Percentiles rank a stretch among this genome's conserved stretches.
These are phyloP conservation scores for Steromphala cineraria DNA, from an alignment of 2,888 invertebrate genomes.

Conservation along the genomic window DNA sequence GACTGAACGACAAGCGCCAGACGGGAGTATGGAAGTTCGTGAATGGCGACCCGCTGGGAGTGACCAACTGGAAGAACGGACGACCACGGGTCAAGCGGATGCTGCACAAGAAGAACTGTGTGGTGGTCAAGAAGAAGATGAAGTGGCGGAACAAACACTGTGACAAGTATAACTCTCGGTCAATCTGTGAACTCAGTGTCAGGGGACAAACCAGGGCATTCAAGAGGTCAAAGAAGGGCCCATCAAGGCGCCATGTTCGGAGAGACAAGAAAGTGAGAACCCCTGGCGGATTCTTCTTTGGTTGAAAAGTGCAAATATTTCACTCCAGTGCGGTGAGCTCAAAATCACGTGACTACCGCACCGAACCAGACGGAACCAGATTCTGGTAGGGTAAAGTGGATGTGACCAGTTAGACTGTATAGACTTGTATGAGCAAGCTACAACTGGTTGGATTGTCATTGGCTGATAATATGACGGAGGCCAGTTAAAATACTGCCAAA, in stretches of 20 bases:
- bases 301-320: slow-evolving; percentile 18
- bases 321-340: neutral
- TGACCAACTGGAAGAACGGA: slow-evolving; percentile 65
- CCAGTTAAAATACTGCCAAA: neutral
- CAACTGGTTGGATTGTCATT: neutral
- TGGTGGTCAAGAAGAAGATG: slow-evolving; percentile 63
- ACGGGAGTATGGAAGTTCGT: slow-evolving; percentile 66
- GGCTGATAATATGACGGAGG: neutral
- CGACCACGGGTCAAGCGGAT: slow-evolving; percentile 58
- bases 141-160: slow-evolving; percentile 72
- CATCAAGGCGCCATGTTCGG: slow-evolving; percentile 15
- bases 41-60: slow-evolving; percentile 55
- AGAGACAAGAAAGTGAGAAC: neutral
- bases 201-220: neutral
- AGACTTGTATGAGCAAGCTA: neutral
- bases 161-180: slow-evolving; percentile 64
- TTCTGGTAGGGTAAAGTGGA: neutral
- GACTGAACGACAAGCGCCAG: slow-evolving; percentile 65
- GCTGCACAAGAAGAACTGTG: slow-evolving; percentile 66
- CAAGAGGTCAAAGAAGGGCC: slow-evolving; percentile 20
- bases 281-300: slow-evolving; percentile 9
- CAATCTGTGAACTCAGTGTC: slow-evolving; percentile 58
- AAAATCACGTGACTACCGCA: neutral
- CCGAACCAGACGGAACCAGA: slow-evolving; percentile 3
- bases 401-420: neutral